phyloP scores from a whole-genome alignment of 2,797 vertebrate genomes.

The Tamandua tetradactyla region DNA sequence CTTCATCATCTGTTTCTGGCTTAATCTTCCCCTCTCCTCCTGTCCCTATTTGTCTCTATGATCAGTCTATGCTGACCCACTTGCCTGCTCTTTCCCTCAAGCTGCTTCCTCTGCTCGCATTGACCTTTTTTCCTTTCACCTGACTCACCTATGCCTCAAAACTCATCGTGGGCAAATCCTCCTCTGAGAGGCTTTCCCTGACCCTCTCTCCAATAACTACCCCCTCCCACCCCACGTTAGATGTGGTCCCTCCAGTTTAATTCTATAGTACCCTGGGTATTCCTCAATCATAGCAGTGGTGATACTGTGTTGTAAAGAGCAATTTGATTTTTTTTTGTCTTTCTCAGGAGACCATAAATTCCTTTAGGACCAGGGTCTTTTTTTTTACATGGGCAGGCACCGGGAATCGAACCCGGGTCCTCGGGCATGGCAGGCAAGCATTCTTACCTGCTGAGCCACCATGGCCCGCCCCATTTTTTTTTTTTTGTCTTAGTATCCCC shows the following conservation, averaged over 20 bases:
- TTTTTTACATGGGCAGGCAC: too few species aligned
- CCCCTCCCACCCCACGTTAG: background rate
- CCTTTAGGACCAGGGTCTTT: background rate
- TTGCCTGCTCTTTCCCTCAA: background rate
- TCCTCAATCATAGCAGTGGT: rapidly evolving
- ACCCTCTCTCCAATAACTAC: background rate
- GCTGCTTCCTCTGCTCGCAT: background rate
- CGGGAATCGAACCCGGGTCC: too few species aligned
- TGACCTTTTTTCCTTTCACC: background rate
- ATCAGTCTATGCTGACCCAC: background rate
- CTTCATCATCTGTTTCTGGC: background rate
- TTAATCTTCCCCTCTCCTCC: background rate
- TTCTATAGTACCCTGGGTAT: background rate
- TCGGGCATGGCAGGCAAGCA: too few species aligned
- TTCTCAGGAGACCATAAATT: background rate
- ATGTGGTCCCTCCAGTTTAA: background rate
- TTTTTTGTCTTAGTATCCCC: background rate
- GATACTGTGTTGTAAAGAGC: background rate
- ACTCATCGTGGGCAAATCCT: background rate
- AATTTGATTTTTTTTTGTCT: background rate
- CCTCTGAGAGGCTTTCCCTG: too few species aligned
- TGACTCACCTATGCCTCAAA: background rate
- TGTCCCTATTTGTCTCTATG: background rate
- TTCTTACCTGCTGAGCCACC: too few species aligned
- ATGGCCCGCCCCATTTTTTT: too few species aligned